phyloP scores from a whole-genome alignment of 2,888 invertebrate species.

The Sarcophaga caerulescens region DNA sequence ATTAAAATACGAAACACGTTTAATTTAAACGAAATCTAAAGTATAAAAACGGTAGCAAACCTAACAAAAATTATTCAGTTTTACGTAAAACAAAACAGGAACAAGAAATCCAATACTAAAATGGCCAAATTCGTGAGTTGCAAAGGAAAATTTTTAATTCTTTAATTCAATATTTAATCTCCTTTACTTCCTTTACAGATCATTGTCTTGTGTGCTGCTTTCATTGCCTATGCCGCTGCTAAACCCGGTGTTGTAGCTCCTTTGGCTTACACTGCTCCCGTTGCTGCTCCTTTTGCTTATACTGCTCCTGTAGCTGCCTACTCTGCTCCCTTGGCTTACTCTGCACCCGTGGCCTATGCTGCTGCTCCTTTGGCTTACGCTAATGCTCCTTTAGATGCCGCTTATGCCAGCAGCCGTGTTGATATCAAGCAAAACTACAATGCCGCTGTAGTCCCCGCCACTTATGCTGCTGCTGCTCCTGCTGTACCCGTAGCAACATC shows the following conservation, averaged over 20 bases:
- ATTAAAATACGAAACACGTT: constrained; percentile 25
- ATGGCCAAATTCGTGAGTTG: constrained; percentile 52
- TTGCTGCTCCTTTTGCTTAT: constrained; percentile 67
- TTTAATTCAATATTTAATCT: neutral
- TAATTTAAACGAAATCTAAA: neutral
- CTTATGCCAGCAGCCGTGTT: constrained; percentile 60
- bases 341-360: constrained; percentile 49
- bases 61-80: constrained; percentile 30
- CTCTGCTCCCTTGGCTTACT: constrained; percentile 65
- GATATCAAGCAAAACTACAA: constrained; percentile 64
- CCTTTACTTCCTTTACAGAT: neutral
- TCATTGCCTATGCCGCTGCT: constrained; percentile 75
- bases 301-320: constrained; percentile 55
- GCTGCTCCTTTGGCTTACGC: constrained; percentile 53
- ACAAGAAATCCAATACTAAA: constrained; percentile 12
- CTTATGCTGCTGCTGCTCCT: constrained; percentile 58
- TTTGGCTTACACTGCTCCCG: constrained; percentile 75
- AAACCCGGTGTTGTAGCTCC: constrained; percentile 77
- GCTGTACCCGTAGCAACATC: constrained; percentile 47
- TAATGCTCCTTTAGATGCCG: constrained; percentile 61
- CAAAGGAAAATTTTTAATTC: neutral
- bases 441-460: constrained; percentile 62
- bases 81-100: constrained; percentile 19
- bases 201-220: constrained; percentile 75
- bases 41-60: constrained; percentile 31